These are phyloP conservation scores for Parauchenoglanis ngamensis DNA, from an alignment of 2,797 vertebrate species.

Conservation along the genomic window DNA sequence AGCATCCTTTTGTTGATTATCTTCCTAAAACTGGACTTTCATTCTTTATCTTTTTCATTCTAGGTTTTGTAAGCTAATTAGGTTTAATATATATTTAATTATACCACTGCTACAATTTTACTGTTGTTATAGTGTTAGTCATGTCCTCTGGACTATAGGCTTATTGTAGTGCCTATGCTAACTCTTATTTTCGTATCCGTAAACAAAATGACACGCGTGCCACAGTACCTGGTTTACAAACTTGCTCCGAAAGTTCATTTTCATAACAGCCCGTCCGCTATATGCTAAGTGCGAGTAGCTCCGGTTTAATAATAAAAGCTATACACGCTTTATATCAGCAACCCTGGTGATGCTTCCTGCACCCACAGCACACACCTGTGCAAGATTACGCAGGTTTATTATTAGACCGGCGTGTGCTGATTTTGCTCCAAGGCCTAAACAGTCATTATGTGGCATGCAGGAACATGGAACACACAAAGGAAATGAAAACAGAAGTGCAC, in stretches of 20 bases:
- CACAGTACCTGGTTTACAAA: neutral
- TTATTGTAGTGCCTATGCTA: neutral
- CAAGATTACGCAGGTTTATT: constrained; percentile 15
- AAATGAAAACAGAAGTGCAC: constrained; percentile 42
- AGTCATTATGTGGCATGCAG: constrained; percentile 39
- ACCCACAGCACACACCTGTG: constrained; percentile 21
- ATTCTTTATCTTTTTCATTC: neutral
- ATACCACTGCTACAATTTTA: neutral
- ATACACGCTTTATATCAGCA: neutral
- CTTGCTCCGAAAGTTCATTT: neutral
- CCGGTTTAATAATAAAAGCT: neutral
- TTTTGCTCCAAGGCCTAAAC: constrained; percentile 36
- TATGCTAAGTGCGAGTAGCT: neutral
- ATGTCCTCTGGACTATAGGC: neutral
- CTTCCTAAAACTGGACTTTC: neutral
- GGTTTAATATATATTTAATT: neutral
- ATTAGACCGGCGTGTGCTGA: constrained; percentile 31
- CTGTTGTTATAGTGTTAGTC: neutral
- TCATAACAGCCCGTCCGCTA: neutral
- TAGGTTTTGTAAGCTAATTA: neutral
- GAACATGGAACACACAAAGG: constrained; percentile 32
- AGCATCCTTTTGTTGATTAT: neutral
- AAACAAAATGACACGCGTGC: neutral
- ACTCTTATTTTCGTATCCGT: neutral
- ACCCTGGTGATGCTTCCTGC: constrained; percentile 4